Conservation (phyloP, 2,797 vertebrate species). For the Loris lydekkerianus region DNA sequence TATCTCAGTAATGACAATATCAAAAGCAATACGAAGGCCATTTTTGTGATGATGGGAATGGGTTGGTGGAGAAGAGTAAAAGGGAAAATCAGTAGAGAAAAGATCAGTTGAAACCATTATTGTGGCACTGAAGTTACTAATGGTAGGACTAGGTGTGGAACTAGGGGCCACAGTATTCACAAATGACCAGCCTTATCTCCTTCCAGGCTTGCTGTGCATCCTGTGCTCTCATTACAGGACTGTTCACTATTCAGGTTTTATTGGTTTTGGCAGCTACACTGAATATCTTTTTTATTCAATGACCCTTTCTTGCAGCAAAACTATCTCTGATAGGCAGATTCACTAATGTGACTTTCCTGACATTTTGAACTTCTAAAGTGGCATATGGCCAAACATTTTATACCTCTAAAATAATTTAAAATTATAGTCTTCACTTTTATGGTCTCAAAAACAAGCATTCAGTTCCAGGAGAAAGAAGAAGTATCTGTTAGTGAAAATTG, state of each 20-base stretch:
- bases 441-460: slow-evolving; percentile 9
- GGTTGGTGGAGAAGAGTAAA: background rate
- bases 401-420: slow-evolving; percentile 49
- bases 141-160: background rate
- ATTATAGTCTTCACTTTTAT: slow-evolving; percentile 45
- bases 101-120: background rate
- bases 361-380: slow-evolving; percentile 38
- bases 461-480: slow-evolving; percentile 41
- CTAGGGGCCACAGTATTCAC: background rate
- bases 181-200: background rate
- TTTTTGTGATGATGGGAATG: background rate
- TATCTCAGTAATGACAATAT: background rate
- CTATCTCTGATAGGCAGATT: background rate
- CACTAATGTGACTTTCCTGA: background rate
- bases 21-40: background rate
- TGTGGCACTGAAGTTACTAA: background rate
- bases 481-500: slow-evolving; percentile 51
- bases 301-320: background rate
- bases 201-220: background rate
- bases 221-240: background rate
- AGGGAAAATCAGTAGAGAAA: background rate
- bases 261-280: background rate
- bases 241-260: background rate
- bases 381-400: background rate
- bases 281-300: slow-evolving; percentile 15